Evolutionary conservation across 2,888 invertebrate species (phyloP).

Genomic region (Sinodicranocentrus sp.): DNA sequence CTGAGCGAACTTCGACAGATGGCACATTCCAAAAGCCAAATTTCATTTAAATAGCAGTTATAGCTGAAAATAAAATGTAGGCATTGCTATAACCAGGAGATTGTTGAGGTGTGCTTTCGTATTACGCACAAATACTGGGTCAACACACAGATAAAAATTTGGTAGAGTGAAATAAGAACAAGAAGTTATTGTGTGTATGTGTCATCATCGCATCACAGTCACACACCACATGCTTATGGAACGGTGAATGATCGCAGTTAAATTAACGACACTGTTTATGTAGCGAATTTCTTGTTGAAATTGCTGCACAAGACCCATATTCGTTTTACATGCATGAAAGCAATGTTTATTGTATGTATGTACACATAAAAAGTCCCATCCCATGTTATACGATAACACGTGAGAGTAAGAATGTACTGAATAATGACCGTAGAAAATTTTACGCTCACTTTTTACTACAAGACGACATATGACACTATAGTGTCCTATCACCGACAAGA

Average conservation of each 20-base stretch:
- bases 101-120: constrained; percentile 15
- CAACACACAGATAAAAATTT: constrained; percentile 31
- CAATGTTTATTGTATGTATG: too few relatives aligned
- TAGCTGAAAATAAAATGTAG: constrained; percentile 1
- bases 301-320: neutral
- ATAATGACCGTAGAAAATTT: neutral
- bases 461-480: constrained; percentile 17
- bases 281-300: neutral
- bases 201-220: neutral
- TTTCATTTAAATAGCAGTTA: neutral
- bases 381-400: too few relatives aligned
- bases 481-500: neutral
- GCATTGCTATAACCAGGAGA: constrained; percentile 5
- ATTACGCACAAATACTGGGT: constrained; percentile 36
- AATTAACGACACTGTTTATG: constrained; percentile 26
- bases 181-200: constrained; percentile 17
- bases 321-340: too few relatives aligned
- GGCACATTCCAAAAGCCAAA: neutral
- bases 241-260: constrained; percentile 1
- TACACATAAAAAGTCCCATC: too few relatives aligned
- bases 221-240: constrained; percentile 1
- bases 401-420: too few relatives aligned
- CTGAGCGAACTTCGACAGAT: constrained; percentile 25
- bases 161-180: constrained; percentile 34
- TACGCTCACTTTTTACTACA: constrained; percentile 37